A percentile compares a stretch with the other conserved stretches of the same genome.
Evolutionary conservation across 2,888 invertebrate genomes (phyloP).

Genomic region (Phorcus lineatus): DNA sequence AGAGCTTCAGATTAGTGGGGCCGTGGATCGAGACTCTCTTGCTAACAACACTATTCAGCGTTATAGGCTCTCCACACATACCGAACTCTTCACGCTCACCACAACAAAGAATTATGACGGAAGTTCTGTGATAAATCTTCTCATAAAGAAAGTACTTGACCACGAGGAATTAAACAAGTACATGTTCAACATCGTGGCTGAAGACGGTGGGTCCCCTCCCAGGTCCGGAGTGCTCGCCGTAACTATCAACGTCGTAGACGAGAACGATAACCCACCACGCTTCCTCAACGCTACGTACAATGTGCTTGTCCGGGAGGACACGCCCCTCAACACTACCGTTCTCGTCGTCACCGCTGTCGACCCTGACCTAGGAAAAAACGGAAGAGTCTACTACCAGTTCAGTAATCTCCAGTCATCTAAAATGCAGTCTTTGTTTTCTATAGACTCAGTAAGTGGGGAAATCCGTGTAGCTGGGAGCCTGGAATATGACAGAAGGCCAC

Average conservation of each 20-base stretch:
- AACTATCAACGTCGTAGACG: constrained; percentile 56
- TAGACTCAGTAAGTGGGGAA: constrained; percentile 36
- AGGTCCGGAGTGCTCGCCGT: constrained; percentile 52
- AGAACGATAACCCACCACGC: constrained; percentile 61
- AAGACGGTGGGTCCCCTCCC: constrained; percentile 56
- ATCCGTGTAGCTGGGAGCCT: constrained; percentile 29
- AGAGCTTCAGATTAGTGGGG: constrained; percentile 47
- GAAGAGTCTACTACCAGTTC: constrained; percentile 52
- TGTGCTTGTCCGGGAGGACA: constrained; percentile 51
- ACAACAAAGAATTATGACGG: constrained; percentile 57
- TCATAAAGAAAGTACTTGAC: constrained; percentile 55
- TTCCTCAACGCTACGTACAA: constrained; percentile 47
- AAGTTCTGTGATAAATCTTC: constrained; percentile 57
- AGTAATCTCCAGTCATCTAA: constrained; percentile 36
- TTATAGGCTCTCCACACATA: constrained; percentile 53
- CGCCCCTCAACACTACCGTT: constrained; percentile 13
- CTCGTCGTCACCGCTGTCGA: constrained; percentile 49
- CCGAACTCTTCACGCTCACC: constrained; percentile 54
- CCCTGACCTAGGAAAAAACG: constrained; percentile 56
- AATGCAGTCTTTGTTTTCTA: constrained; percentile 34
- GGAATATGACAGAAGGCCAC: constrained; percentile 25
- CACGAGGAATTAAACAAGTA: constrained; percentile 55
- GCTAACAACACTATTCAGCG: constrained; percentile 58
- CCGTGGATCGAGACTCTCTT: constrained; percentile 58
- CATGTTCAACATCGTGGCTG: constrained; percentile 57